These are phyloP conservation scores for Gallinago paraguaiae DNA, from an alignment of 2,113 vertebrate genomes.

Conservation along the genomic window DNA sequence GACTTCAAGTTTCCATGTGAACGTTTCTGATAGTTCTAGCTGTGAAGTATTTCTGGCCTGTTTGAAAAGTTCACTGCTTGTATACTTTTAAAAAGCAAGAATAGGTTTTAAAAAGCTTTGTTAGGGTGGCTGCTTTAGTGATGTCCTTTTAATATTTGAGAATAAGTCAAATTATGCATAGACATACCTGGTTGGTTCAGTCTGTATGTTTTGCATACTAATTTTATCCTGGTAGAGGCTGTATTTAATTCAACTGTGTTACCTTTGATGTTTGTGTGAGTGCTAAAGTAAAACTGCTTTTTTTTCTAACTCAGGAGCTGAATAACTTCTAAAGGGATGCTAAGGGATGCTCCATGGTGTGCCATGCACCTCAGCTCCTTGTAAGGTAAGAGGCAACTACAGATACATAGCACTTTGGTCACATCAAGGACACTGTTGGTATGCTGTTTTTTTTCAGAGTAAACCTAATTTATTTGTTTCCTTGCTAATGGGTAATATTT, in stretches of 20 bases:
- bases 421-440: not conserved
- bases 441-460: not conserved
- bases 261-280: not conserved
- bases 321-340: not conserved
- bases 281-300: not conserved
- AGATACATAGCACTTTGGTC: accelerated
- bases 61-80: not conserved
- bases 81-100: not conserved
- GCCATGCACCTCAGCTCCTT: not conserved
- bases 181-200: not conserved
- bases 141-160: not conserved
- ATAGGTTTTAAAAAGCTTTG: not conserved
- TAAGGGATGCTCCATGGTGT: not conserved
- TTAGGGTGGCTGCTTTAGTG: not conserved
- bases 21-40: not conserved
- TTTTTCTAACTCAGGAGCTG: not conserved
- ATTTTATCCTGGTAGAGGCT: not conserved
- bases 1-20: not conserved
- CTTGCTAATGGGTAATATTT: not conserved
- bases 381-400: not conserved
- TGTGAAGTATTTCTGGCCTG: not conserved
- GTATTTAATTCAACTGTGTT: not conserved
- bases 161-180: not conserved
- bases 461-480: not conserved
- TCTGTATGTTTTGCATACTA: not conserved